phyloP scores from a whole-genome alignment of 2,797 vertebrate genomes.

The Macropus fuliginosus region DNA sequence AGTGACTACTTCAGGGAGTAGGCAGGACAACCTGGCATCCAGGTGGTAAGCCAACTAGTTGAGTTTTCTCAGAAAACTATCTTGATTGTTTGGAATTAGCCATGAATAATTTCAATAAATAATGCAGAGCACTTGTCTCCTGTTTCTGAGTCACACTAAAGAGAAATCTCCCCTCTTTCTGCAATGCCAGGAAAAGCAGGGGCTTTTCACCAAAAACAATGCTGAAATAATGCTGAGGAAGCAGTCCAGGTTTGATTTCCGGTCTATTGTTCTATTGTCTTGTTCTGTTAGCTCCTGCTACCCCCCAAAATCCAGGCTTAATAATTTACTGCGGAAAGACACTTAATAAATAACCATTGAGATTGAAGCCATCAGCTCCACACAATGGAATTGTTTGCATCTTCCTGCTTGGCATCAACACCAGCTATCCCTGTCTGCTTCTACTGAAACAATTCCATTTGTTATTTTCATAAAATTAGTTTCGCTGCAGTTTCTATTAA shows the following conservation, averaged over 20 bases:
- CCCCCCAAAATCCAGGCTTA: constrained; percentile 67
- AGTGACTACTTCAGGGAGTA: constrained; percentile 49
- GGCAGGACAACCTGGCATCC: constrained; percentile 39
- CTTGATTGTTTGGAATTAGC: constrained; percentile 48
- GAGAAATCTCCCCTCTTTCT: background rate
- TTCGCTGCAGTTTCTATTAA: constrained; percentile 77
- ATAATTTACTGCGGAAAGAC: constrained; percentile 71
- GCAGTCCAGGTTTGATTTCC: constrained; percentile 68
- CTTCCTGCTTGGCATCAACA: constrained; percentile 53
- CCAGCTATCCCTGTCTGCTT: constrained; percentile 42
- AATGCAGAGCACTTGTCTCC: constrained; percentile 38
- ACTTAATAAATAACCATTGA: constrained; percentile 73
- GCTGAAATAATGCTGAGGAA: constrained; percentile 55
- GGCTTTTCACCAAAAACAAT: constrained; percentile 70
- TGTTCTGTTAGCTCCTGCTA: constrained; percentile 56
- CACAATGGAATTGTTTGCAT: constrained; percentile 67
- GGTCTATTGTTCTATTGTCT: constrained; percentile 74
- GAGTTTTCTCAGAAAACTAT: constrained; percentile 52
- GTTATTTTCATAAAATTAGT: constrained; percentile 79
- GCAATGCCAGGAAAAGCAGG: constrained; percentile 17
- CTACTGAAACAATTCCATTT: constrained; percentile 73
- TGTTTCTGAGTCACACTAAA: constrained; percentile 46
- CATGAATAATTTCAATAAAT: constrained; percentile 62
- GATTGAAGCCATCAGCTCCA: constrained; percentile 54
- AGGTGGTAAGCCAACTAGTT: constrained; percentile 56